These are phyloP conservation scores for Cyprinus carpio DNA, from an alignment of 2,113 vertebrate species.

Conservation along the genomic window DNA sequence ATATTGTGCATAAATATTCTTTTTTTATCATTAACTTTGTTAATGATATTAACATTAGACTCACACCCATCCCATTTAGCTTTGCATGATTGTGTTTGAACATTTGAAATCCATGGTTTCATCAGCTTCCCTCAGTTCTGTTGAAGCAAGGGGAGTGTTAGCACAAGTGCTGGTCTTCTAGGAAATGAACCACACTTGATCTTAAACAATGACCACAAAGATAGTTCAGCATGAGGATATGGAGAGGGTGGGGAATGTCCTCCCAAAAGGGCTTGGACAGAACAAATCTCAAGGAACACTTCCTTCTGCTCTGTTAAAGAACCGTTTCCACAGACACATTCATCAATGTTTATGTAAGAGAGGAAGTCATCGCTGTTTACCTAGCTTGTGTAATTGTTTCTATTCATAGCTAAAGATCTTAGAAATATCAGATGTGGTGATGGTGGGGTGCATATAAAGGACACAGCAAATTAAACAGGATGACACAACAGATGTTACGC, in stretches of 20 bases:
- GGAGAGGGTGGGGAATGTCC: slow-evolving; percentile 52
- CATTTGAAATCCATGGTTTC: not conserved
- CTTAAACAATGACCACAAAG: slow-evolving; percentile 57
- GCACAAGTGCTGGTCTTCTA: slow-evolving; percentile 20
- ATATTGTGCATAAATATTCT: no score
- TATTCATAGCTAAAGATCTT: slow-evolving; percentile 43
- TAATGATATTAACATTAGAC: not conserved
- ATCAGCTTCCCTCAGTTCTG: not conserved
- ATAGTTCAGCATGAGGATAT: slow-evolving; percentile 51
- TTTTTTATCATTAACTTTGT: not conserved
- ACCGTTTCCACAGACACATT: slow-evolving; percentile 42
- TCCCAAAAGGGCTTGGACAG: slow-evolving; percentile 25
- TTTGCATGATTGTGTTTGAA: not conserved
- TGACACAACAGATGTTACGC: slow-evolving; percentile 25
- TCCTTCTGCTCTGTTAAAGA: slow-evolving; percentile 50
- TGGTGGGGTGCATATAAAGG: slow-evolving; percentile 13
- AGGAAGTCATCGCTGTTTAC: slow-evolving; percentile 50
- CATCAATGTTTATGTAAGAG: slow-evolving; percentile 49
- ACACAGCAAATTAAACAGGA: slow-evolving; percentile 21
- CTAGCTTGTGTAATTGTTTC: slow-evolving; percentile 46
- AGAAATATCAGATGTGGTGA: slow-evolving; percentile 29
- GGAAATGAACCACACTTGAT: slow-evolving; percentile 41
- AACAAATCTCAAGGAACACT: slow-evolving; percentile 54
- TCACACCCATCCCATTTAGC: not conserved
- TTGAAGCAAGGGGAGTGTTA: slow-evolving; percentile 14